Percentiles rank a stretch among this genome's conserved stretches.
phyloP scores from a whole-genome alignment of 2,113 vertebrate genomes.

The Helogale parvula region DNA sequence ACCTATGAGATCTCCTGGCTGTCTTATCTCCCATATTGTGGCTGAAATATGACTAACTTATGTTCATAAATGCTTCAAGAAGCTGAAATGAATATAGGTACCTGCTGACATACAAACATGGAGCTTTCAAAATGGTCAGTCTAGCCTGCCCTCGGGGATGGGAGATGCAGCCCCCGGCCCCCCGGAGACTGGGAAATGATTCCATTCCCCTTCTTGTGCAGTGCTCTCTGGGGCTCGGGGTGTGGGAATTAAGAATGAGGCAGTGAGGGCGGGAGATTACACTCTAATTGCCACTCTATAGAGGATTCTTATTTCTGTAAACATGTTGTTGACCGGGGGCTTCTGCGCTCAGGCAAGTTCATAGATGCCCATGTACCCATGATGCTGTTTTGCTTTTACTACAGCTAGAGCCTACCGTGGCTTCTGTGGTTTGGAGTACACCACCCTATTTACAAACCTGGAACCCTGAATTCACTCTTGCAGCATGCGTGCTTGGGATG shows the following conservation, averaged over 20 bases:
- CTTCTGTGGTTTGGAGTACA: not conserved
- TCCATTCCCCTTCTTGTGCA: not conserved
- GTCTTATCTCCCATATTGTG: slow-evolving; percentile 61
- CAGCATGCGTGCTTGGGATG: not conserved
- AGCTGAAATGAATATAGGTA: slow-evolving; percentile 67
- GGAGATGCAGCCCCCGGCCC: not conserved
- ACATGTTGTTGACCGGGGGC: not conserved
- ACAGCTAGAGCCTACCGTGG: not conserved
- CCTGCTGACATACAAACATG: slow-evolving; percentile 54
- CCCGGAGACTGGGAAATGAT: not conserved
- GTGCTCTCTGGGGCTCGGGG: not conserved
- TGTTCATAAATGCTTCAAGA: slow-evolving; percentile 72
- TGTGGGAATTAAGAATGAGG: not conserved
- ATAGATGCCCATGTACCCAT: not conserved
- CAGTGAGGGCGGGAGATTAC: not conserved
- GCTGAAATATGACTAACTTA: slow-evolving; percentile 74
- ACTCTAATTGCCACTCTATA: not conserved
- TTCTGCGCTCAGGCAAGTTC: not conserved
- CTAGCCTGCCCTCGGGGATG: slow-evolving; percentile 8
- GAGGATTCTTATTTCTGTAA: not conserved
- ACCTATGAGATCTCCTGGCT: slow-evolving; percentile 71
- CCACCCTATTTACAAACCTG: not conserved
- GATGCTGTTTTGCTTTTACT: not conserved
- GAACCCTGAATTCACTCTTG: not conserved
- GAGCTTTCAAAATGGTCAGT: slow-evolving; percentile 56